Percentiles rank a stretch among this genome's conserved stretches.
These are phyloP conservation scores for Myrmecobius fasciatus DNA, from an alignment of 2,113 vertebrate species.

Conservation along the genomic window DNA sequence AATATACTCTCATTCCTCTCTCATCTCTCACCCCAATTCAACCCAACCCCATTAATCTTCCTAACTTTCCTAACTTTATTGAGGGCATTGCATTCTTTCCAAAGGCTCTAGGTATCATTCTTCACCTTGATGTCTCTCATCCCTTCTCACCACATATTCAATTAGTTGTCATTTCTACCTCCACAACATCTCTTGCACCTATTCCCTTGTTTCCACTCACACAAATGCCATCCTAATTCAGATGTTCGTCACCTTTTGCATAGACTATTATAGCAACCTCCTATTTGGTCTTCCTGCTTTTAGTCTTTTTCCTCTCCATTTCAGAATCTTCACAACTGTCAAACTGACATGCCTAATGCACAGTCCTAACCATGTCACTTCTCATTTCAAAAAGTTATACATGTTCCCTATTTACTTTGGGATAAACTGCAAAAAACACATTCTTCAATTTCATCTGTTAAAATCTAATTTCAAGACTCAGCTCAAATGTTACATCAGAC, in stretches of 20 bases:
- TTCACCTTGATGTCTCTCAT: not conserved
- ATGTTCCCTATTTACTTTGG: not conserved
- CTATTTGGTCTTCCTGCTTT: not conserved
- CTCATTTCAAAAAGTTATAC: not conserved
- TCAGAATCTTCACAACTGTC: not conserved
- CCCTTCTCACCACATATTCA: not conserved
- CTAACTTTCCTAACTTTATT: not conserved
- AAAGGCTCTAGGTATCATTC: not conserved
- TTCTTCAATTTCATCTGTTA: not conserved
- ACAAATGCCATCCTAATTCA: not conserved
- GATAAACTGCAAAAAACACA: not conserved
- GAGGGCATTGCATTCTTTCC: not conserved
- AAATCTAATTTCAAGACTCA: not conserved
- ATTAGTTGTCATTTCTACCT: not conserved
- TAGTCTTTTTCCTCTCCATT: not conserved
- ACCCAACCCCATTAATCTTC: not conserved
- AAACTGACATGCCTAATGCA: not conserved
- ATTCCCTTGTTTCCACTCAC: not conserved
- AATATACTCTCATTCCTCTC: not conserved
- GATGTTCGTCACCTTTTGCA: not conserved
- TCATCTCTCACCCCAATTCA: not conserved
- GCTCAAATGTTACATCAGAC: not conserved
- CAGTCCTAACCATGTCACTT: not conserved
- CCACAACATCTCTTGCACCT: not conserved
- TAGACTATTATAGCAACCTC: not conserved